Evolutionary conservation across 2,888 invertebrate species (phyloP).

Genomic region (Drosophila subquinaria): DNA sequence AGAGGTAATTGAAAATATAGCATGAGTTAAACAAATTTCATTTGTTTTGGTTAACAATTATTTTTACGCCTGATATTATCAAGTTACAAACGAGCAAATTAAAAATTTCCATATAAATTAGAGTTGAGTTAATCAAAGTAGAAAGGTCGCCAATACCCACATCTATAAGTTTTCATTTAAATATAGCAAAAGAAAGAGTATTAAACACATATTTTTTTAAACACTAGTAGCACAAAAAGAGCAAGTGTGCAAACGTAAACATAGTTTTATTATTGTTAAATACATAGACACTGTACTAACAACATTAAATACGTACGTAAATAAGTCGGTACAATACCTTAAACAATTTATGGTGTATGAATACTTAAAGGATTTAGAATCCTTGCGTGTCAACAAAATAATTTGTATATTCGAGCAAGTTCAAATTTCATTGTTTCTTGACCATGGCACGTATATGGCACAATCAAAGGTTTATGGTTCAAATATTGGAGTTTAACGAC

Average conservation of each 20-base stretch:
- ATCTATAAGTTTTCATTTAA: too few species aligned
- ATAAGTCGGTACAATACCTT: constrained; percentile 7
- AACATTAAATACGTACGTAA: constrained; percentile 3
- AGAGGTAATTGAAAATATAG: neutral
- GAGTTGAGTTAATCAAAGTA: too few species aligned
- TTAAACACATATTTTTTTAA: neutral
- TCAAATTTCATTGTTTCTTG: constrained; percentile 14
- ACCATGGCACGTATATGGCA: constrained; percentile 53
- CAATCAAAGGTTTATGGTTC: neutral
- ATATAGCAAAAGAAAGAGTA: too few species aligned
- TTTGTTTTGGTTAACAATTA: too few species aligned
- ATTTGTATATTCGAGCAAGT: constrained; percentile 28
- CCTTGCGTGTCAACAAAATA: constrained; percentile 32
- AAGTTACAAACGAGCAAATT: too few species aligned
- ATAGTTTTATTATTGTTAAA: constrained; percentile 9
- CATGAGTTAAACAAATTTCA: too few species aligned
- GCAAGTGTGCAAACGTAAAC: constrained; percentile 21
- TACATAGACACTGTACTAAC: constrained; percentile 5
- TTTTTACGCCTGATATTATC: too few species aligned
- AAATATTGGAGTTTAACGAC: constrained; percentile 3
- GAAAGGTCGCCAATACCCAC: too few species aligned
- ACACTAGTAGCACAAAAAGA: constrained; percentile 24
- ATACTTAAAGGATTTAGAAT: constrained; percentile 56
- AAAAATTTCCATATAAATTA: too few species aligned
- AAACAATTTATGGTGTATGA: constrained; percentile 24